phyloP scores from a whole-genome alignment of 2,797 vertebrate species.

The Myotis vivesi region DNA sequence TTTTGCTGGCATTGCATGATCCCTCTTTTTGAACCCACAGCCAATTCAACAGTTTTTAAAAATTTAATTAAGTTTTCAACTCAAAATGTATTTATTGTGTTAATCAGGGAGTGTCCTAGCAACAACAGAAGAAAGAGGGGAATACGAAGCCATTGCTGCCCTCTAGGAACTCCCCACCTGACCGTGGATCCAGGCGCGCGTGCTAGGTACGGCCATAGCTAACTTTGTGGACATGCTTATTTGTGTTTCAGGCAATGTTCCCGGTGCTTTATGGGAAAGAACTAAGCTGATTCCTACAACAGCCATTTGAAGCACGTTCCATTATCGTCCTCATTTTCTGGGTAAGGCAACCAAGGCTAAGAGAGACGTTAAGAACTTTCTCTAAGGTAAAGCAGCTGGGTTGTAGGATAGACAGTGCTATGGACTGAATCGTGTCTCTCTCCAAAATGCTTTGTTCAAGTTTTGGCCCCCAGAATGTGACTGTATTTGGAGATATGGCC shows the following conservation, averaged over 20 bases:
- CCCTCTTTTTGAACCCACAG: background rate
- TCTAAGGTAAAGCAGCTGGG: background rate
- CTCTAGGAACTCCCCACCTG: background rate
- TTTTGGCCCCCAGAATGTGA: background rate
- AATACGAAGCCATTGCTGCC: background rate
- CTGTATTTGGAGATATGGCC: background rate
- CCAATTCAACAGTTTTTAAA: background rate
- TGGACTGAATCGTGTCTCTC: background rate
- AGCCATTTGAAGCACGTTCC: background rate
- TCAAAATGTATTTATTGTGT: background rate
- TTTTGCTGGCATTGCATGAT: background rate
- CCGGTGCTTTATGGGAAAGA: background rate
- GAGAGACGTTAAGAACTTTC: background rate
- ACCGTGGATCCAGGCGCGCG: no score
- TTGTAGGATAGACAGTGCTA: background rate
- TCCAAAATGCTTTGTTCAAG: background rate
- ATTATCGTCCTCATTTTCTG: background rate
- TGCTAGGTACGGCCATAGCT: background rate
- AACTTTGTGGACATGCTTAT: no score
- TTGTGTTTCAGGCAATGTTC: background rate
- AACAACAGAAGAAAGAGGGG: background rate
- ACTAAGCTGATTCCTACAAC: background rate
- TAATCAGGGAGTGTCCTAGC: background rate
- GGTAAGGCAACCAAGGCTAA: background rate
- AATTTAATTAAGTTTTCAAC: background rate